phyloP scores from a whole-genome alignment of 2,888 invertebrate species.

The Lithodes maja region DNA sequence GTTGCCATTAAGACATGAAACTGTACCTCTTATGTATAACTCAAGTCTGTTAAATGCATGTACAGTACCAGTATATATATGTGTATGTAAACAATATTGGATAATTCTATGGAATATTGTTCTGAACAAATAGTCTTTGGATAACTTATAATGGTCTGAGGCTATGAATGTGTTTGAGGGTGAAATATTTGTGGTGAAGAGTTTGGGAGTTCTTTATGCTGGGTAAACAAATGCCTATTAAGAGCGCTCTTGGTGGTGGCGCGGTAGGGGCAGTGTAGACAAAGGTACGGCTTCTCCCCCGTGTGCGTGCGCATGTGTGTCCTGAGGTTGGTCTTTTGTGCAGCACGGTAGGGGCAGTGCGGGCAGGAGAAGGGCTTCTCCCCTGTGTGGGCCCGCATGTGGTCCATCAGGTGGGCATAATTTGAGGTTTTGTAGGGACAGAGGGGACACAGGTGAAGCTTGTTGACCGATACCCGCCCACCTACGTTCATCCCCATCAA shows the following conservation, averaged over 20 bases:
- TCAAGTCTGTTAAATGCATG: too few relatives aligned
- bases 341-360: constrained; percentile 65
- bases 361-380: constrained; percentile 69
- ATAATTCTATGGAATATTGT: too few relatives aligned
- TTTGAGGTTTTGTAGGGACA: constrained; percentile 55
- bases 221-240: constrained; percentile 51
- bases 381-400: constrained; percentile 69
- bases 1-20: too few relatives aligned
- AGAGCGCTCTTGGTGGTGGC: constrained; percentile 57
- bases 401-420: constrained; percentile 62
- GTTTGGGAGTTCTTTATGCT: not conserved
- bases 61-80: too few relatives aligned
- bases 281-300: constrained; percentile 64
- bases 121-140: too few relatives aligned
- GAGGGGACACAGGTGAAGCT: constrained; percentile 55
- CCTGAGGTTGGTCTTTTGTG: constrained; percentile 68
- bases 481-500: constrained; percentile 25
- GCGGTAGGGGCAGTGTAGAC: constrained; percentile 59
- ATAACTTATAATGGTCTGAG: not conserved
- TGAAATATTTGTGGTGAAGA: not conserved
- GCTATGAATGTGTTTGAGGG: not conserved
- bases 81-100: too few relatives aligned
- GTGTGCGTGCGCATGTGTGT: constrained; percentile 69
- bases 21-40: too few relatives aligned
- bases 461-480: constrained; percentile 41